Base-by-base conservation (phyloP, 2,888 invertebrate species). In the Pachycephus smyrnensis region DNA sequence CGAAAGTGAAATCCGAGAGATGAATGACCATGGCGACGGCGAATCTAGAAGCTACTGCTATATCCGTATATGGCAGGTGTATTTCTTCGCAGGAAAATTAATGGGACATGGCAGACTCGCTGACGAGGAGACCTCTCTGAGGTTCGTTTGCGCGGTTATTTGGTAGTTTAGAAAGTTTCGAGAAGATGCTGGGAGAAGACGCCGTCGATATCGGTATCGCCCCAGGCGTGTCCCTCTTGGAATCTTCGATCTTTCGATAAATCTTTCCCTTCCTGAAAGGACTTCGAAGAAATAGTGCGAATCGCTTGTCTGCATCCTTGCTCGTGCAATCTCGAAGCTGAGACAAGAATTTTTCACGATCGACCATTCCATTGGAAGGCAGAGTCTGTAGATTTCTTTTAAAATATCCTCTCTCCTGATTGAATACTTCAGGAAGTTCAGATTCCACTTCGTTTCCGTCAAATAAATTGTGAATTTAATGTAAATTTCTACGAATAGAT, bases 161-260 rank as follows among this genome's bases (percentile, higher is more conserved):
- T 79, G 83, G 83, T 79, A 82, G 82, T 86, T 88, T 88, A 88
- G 88, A 88, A 88, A 88, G 87, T 88, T 86, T 80, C 82, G 80
- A 82, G 73, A 85, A 85, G 83, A 86, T 82, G 76, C 76, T 81
- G 4, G 40, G 15, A 40, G 40, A 15, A 40, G 40, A 40, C 15
- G 40, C 15, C 40, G 40, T 40, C 0, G 40, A 15, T 15, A 40
- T 40, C 77, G 76, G 77, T 71, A 78, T 78, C 73, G 80, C 78
- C 82, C 75, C 73, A 79, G 79, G 81, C 82, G 80, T 79, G 81
- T 82, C 80, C 69, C 31, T 55, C 75, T 4, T 68, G 31, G 75
- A 40, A 15, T 40, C 40, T 40, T 40, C 15, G 12, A 12, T 40
- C 15, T 4, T 40, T 15, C 40, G 40, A 40, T 40, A 40, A 40